Conservation (phyloP, 2,113 vertebrate species). For the Bos taurus region ARS-UCD2.0 NC_037334.1:82648001-82648500, state of each 20-base stretch:
- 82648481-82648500: not conserved
- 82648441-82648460: not conserved
- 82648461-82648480: not conserved
- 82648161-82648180: not conserved
- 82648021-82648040: not conserved
- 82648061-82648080: not conserved
- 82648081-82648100: not conserved
- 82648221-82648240: not conserved
- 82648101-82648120: not conserved
- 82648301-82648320: not conserved
- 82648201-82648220: not conserved
- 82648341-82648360: constrained; percentile 7
- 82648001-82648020: not conserved
- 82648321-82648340: not conserved
- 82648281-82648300: not conserved
- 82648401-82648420: not conserved
- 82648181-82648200: not conserved
- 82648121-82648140: not conserved
- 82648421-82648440: not conserved
- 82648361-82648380: not conserved
- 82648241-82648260: not conserved
- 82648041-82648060: not conserved
- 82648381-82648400: not conserved
- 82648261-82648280: not conserved
- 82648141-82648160: not conserved